Conservation (phyloP, 2,797 vertebrate genomes). For the Cetoscarus ocellatus region DNA sequence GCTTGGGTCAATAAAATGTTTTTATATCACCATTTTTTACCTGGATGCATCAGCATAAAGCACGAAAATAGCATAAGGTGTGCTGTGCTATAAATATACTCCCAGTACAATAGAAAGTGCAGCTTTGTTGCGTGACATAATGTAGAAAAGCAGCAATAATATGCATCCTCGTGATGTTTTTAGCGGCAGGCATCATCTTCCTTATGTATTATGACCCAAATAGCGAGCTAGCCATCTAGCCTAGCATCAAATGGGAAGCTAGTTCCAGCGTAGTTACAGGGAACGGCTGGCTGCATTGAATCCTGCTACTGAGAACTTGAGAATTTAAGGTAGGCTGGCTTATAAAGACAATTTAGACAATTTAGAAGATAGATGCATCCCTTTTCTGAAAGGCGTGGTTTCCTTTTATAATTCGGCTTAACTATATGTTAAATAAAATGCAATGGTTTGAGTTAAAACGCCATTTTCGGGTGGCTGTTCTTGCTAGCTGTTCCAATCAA, state of each 20-base stretch:
- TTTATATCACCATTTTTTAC: not conserved
- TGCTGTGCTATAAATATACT: not conserved
- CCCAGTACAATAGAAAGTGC: not conserved
- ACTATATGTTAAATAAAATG: not conserved
- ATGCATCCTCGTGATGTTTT: constrained; percentile 4
- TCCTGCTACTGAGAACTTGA: not conserved
- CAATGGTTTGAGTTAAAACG: not conserved
- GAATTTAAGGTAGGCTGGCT: constrained; percentile 1
- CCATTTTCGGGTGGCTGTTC: not conserved
- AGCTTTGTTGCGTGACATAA: not conserved
- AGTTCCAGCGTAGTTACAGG: constrained; percentile 18
- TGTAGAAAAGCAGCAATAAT: not conserved
- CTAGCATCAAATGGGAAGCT: constrained; percentile 44
- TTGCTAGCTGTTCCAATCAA: constrained; percentile 46
- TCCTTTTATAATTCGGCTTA: constrained; percentile 42
- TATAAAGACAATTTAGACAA: fast-evolving
- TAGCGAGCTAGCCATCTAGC: constrained; percentile 66
- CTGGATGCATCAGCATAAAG: not conserved
- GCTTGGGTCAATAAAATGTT: not conserved
- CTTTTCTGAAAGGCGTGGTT: fast-evolving
- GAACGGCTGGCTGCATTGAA: constrained; percentile 16
- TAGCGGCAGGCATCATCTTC: constrained; percentile 15
- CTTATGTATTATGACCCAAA: constrained; percentile 60
- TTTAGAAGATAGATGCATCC: fast-evolving
- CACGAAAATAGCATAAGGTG: not conserved